These are phyloP conservation scores for Adoxophyes honmai DNA, from an alignment of 1,140 invertebrate species.

Conservation along the genomic window DNA sequence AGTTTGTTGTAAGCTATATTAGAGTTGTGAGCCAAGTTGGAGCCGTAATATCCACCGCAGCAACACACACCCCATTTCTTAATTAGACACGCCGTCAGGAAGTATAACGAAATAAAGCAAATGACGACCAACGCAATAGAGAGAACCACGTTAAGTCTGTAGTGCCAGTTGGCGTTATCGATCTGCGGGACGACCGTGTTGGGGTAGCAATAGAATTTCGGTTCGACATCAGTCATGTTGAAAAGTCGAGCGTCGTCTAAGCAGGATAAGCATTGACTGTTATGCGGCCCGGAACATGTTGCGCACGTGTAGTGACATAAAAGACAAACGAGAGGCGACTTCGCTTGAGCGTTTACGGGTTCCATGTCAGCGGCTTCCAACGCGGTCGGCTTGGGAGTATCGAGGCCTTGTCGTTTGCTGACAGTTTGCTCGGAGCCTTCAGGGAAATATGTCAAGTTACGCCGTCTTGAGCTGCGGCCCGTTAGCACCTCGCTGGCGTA, in stretches of 20 bases:
- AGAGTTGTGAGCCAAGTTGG: slow-evolving; percentile 32
- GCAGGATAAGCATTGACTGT: slow-evolving; percentile 59
- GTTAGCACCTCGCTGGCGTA: slow-evolving; percentile 61
- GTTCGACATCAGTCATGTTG: slow-evolving; percentile 47
- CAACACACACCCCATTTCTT: slow-evolving; percentile 33
- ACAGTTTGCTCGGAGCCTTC: slow-evolving; percentile 26
- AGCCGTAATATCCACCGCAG: slow-evolving; percentile 44
- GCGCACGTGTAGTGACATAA: slow-evolving; percentile 68
- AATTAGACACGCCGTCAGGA: slow-evolving; percentile 39
- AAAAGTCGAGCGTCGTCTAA: slow-evolving; percentile 57
- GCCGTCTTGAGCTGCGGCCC: slow-evolving; percentile 58
- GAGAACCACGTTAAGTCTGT: slow-evolving; percentile 49
- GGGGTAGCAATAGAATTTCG: slow-evolving; percentile 60
- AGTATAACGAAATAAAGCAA: slow-evolving; percentile 37
- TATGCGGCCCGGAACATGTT: slow-evolving; percentile 54
- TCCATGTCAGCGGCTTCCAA: slow-evolving; percentile 63
- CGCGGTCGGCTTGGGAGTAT: slow-evolving; percentile 28
- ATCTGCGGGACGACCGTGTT: slow-evolving; percentile 54
- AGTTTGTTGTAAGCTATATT: slow-evolving; percentile 62
- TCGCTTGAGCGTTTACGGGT: slow-evolving; percentile 27
- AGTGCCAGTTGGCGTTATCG: slow-evolving; percentile 50
- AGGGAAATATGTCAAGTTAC: slow-evolving; percentile 52
- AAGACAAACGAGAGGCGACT: slow-evolving; percentile 50
- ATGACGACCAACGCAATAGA: slow-evolving; percentile 40
- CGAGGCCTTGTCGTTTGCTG: slow-evolving; percentile 40